Evolutionary conservation across 2,113 vertebrate species (phyloP).

Genomic region (Microcebus ravelobensis): DNA sequence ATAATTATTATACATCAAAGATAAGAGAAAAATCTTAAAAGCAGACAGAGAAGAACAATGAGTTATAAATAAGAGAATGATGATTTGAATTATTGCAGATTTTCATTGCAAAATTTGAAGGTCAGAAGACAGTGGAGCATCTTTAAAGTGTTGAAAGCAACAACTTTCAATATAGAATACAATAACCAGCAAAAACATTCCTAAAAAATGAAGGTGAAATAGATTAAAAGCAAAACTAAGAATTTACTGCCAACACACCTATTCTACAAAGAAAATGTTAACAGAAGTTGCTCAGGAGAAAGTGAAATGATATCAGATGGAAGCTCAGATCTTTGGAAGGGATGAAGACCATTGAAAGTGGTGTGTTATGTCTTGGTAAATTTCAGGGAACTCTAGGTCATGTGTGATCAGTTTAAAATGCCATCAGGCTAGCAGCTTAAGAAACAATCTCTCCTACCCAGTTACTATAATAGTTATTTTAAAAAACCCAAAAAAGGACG

Average conservation of each 20-base stretch:
- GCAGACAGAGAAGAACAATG: background rate
- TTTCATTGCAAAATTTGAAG: background rate
- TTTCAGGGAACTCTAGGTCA: too few relatives aligned
- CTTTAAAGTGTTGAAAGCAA: background rate
- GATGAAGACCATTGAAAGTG: too few relatives aligned
- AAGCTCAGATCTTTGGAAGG: too few relatives aligned
- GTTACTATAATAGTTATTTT: too few relatives aligned
- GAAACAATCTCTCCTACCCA: too few relatives aligned
- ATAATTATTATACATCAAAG: background rate
- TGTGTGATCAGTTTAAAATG: too few relatives aligned
- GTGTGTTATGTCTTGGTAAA: too few relatives aligned
- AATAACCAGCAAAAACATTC: background rate
- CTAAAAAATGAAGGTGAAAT: background rate
- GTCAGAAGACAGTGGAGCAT: background rate
- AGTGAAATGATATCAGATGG: too few relatives aligned
- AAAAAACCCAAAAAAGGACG: too few relatives aligned
- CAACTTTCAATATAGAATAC: background rate
- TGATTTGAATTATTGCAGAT: background rate
- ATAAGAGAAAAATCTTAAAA: conserved; percentile 15
- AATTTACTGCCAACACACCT: background rate
- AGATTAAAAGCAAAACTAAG: background rate
- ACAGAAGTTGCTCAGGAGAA: too few relatives aligned
- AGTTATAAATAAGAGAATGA: background rate
- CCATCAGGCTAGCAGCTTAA: too few relatives aligned
- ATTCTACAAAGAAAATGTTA: too few relatives aligned